Conservation (phyloP, 2,113 vertebrate species). For the Centropus unirufus region DNA sequence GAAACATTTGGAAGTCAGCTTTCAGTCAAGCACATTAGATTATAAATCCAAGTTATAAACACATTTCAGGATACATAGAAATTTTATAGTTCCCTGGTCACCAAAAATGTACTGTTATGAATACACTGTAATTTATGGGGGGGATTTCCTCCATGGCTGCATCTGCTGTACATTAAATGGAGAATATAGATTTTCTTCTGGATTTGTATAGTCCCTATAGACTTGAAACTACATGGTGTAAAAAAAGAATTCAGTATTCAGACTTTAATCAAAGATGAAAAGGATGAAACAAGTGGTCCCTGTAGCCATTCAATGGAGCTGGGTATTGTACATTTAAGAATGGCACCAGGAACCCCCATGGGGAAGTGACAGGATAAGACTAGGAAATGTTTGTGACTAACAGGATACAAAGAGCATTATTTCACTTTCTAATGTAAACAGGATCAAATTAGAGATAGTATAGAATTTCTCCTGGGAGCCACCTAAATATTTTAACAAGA, state of each 20-base stretch:
- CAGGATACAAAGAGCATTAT: conserved; percentile 54
- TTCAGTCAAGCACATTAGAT: background rate
- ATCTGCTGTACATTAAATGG: background rate
- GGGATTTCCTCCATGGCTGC: background rate
- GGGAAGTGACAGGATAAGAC: conserved; percentile 33
- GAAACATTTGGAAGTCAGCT: background rate
- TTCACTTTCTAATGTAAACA: conserved; percentile 73
- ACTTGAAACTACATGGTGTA: background rate
- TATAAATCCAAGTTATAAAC: background rate
- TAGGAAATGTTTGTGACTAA: conserved; percentile 59
- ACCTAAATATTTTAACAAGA: conserved; percentile 73
- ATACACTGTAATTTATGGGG: background rate
- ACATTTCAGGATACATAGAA: background rate
- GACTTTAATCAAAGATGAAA: conserved; percentile 59
- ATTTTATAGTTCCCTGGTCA: background rate
- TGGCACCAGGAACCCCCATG: conserved; percentile 32
- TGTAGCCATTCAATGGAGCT: background rate
- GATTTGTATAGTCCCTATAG: background rate
- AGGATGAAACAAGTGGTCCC: conserved; percentile 7
- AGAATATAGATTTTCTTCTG: conserved; percentile 13
- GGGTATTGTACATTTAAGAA: conserved; percentile 31
- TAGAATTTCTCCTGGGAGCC: conserved; percentile 33
- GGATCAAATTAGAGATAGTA: conserved; percentile 42
- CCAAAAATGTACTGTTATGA: background rate
- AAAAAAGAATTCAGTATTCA: conserved; percentile 21